These are phyloP conservation scores for Climacteris rufus DNA, from an alignment of 2,113 vertebrate species.

Conservation along the genomic window DNA sequence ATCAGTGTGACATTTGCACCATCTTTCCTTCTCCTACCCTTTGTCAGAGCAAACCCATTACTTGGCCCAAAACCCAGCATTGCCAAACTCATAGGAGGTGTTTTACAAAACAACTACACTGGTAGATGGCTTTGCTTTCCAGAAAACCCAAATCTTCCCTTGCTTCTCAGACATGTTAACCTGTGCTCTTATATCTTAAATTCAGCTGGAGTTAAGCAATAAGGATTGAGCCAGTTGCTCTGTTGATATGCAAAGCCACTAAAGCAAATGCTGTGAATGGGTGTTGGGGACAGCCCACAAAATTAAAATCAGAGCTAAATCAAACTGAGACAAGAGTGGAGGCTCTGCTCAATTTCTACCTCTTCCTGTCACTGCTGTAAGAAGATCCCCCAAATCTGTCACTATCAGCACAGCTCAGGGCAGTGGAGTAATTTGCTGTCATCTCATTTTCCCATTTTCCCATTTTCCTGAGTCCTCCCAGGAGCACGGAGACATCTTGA, in stretches of 20 bases:
- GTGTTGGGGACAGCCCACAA: not conserved
- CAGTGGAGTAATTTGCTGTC: not conserved
- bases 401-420: not conserved
- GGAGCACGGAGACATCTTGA: rapidly evolving
- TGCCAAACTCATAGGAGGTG: not conserved
- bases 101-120: not conserved
- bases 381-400: not conserved
- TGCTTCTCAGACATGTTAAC: not conserved
- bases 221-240: not conserved
- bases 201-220: not conserved
- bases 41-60: not conserved
- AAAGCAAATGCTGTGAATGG: not conserved
- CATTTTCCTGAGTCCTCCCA: not conserved
- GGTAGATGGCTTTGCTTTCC: not conserved
- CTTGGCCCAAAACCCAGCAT: not conserved
- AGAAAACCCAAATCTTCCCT: not conserved
- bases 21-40: not conserved
- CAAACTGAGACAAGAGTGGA: not conserved
- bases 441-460: not conserved
- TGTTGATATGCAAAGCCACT: not conserved
- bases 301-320: not conserved
- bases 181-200: not conserved
- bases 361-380: not conserved
- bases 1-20: not conserved
- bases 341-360: not conserved